Evolutionary conservation across 2,888 invertebrate species (phyloP).

Genomic region (Machimus atricapillus): DNA sequence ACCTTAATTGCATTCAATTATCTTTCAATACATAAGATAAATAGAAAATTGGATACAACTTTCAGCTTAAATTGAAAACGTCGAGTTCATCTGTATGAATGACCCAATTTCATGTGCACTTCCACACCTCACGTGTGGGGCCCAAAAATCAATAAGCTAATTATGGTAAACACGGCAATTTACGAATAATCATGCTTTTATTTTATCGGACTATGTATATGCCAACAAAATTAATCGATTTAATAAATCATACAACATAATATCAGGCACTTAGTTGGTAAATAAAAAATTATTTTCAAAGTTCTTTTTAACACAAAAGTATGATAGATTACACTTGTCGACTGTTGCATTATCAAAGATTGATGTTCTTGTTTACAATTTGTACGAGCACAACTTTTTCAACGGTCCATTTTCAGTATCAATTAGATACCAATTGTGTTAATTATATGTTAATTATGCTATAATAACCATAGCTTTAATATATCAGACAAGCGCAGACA

Average conservation of each 20-base stretch:
- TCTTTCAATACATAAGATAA: background rate
- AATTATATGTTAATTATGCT: too few species aligned
- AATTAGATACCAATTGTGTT: background rate
- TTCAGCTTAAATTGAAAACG: background rate
- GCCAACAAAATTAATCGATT: background rate
- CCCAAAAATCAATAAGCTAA: background rate
- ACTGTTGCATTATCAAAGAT: too few species aligned
- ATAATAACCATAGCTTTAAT: too few species aligned
- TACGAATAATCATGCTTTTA: background rate
- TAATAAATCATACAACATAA: background rate
- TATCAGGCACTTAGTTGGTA: background rate
- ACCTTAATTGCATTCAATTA: too few species aligned
- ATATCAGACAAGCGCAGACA: too few species aligned
- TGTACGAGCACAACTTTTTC: background rate
- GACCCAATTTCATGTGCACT: background rate
- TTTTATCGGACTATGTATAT: too few species aligned
- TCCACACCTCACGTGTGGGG: background rate
- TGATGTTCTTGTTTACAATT: background rate
- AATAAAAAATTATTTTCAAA: background rate
- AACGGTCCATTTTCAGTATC: too few species aligned
- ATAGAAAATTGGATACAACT: background rate
- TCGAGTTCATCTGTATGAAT: background rate
- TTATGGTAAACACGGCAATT: background rate
- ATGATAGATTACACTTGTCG: too few species aligned
- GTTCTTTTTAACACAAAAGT: too few species aligned